phyloP scores from a whole-genome alignment of 2,797 vertebrate genomes.

The Rhadinocentrus ornatus region DNA sequence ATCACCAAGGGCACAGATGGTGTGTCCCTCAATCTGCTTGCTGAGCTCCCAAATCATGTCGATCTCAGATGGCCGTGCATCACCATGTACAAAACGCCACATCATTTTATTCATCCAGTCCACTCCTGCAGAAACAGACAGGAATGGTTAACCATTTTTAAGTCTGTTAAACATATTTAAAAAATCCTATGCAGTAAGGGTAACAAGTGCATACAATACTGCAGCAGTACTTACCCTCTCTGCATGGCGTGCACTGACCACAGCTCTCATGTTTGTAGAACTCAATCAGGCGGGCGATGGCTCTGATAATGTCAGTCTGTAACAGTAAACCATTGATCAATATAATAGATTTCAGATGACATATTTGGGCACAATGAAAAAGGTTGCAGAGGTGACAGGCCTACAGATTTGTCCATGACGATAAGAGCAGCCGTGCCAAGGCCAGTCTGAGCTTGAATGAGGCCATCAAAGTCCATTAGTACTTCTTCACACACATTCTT shows the following conservation, averaged over 20 bases:
- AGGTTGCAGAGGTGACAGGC: conserved; percentile 24
- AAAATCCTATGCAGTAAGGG: neutral
- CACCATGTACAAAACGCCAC: conserved; percentile 92
- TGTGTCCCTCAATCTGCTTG: conserved; percentile 98
- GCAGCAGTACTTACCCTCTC: conserved; percentile 85
- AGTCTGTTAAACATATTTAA: neutral
- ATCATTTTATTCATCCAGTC: conserved; percentile 99
- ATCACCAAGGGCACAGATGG: conserved; percentile 95
- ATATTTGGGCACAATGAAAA: neutral
- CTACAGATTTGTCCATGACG: conserved; percentile 96
- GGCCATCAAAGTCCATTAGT: conserved; percentile 94
- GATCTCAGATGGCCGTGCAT: conserved; percentile 88
- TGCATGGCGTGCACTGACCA: conserved; percentile 96
- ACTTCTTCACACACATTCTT: conserved; percentile 92
- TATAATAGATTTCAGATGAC: neutral
- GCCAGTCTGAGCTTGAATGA: conserved; percentile 92
- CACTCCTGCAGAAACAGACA: conserved; percentile 82
- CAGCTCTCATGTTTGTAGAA: conserved; percentile 99
- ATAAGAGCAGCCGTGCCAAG: conserved; percentile 93
- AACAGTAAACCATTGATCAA: conserved; percentile 23
- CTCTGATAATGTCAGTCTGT: conserved; percentile 91
- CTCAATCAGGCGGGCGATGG: conserved; percentile 94
- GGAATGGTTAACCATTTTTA: neutral
- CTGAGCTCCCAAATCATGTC: conserved; percentile 98
- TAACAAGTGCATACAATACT: neutral